phyloP scores from a whole-genome alignment of 2,888 invertebrate genomes.

The Drosophila testacea region DNA sequence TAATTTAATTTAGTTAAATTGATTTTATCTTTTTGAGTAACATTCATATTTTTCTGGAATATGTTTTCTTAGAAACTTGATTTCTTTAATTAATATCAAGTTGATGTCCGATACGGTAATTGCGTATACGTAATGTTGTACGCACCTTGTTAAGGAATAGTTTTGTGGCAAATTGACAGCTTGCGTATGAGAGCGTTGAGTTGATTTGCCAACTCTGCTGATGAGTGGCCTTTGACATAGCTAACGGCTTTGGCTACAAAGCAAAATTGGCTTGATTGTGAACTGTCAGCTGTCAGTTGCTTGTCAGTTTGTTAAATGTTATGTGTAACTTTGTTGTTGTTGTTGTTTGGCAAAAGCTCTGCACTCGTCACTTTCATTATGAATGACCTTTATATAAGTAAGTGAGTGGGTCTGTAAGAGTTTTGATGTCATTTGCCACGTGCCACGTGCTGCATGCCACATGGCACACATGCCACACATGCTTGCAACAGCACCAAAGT shows the following conservation, averaged over 20 bases:
- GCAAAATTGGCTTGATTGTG: constrained; percentile 18
- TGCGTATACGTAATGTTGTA: neutral
- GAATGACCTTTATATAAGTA: constrained; percentile 19
- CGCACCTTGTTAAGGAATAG: neutral
- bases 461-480: neutral
- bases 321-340: constrained; percentile 4
- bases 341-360: constrained; percentile 6
- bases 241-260: constrained; percentile 10
- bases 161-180: constrained; percentile 12
- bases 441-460: neutral
- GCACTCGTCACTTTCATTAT: constrained; percentile 32
- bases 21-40: too few species aligned
- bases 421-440: constrained; percentile 1
- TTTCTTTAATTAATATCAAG: neutral
- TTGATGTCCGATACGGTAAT: neutral
- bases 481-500: constrained; percentile 12
- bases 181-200: neutral
- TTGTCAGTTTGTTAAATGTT: constrained; percentile 21
- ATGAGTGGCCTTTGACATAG: constrained; percentile 7
- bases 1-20: too few species aligned
- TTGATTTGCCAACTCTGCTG: constrained; percentile 1
- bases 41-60: too few species aligned
- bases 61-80: too few species aligned
- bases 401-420: neutral
- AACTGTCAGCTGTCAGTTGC: constrained; percentile 22